Base-by-base conservation (phyloP, 2,797 vertebrate genomes). In the Coccyzus lansbergi region DNA sequence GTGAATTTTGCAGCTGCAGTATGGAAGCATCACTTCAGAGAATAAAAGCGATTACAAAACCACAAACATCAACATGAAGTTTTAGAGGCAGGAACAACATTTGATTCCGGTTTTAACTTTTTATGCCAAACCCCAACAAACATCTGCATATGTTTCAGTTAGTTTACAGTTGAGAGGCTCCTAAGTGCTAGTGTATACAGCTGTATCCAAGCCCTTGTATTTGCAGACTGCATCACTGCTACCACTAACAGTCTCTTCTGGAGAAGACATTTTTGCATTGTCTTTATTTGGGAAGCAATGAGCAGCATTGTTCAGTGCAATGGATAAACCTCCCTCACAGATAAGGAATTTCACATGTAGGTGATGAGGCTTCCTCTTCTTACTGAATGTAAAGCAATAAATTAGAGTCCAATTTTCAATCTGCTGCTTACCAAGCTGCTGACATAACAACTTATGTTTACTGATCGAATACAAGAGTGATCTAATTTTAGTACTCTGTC, bases 401-500 rank as follows among this genome's bases (percentile, higher is more conserved):
- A 82, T 88, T 76, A n/a, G 67, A 88, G 55, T 62, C 31, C 10
- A 7, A 1, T 62, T 91, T 85, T 78, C 53, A 72, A 19, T 72
- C 12, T 87, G 38, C 68, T 69, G 46, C 72, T 81, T 71, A 83
- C 55, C 34, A 59, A 29, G 44, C 46, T 93, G 80, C 77, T 96
- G 88, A 52, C 29, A 25, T 81, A 70, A 77, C 80, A 86, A 31
- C 60, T 86, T 59, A 12, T 33, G 17, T 88, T 95, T 94, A 82
- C 81, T 56, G 42, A 89, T 90, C 59, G 88, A 72, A 82, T 75
- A 17, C 28, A 79, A 63, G 46, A 40, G 16, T 44, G 40, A 88
- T 90, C 53, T 93, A 58, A 86, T 92, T 88, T 90, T 84, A 92
- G 63, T 92, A 38, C 26, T 88, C 49, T 65, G 51, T 29, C 67